Evolutionary conservation across 2,113 vertebrate genomes (phyloP).

Genomic region (Nibea albiflora): DNA sequence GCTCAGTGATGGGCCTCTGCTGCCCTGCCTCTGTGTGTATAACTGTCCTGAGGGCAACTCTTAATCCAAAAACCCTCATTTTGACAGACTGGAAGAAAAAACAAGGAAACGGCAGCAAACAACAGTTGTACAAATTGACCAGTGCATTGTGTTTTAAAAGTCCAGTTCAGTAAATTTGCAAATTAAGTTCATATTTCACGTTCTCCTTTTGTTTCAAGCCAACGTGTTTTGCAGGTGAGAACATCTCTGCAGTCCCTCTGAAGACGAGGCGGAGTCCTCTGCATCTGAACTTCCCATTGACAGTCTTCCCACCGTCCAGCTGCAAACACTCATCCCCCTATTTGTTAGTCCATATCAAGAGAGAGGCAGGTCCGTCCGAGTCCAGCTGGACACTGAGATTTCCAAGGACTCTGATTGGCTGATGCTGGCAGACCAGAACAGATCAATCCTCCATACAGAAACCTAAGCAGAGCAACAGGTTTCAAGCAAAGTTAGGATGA

Average conservation of each 20-base stretch:
- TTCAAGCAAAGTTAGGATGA: not conserved
- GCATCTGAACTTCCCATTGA: constrained; percentile 26
- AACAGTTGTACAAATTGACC: constrained; percentile 78
- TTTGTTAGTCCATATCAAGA: constrained; percentile 60
- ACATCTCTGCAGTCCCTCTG: constrained; percentile 53
- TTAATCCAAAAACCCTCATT: constrained; percentile 50
- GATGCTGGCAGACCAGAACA: constrained; percentile 70
- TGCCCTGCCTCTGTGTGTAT: constrained; percentile 55
- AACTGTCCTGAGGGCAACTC: constrained; percentile 36
- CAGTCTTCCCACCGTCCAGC: constrained; percentile 50
- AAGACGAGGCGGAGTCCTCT: constrained; percentile 53
- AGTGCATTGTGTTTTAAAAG: constrained; percentile 71
- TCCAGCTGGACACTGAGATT: constrained; percentile 48
- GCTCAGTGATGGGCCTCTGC: not conserved
- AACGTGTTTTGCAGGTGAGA: constrained; percentile 34
- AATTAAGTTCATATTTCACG: constrained; percentile 45
- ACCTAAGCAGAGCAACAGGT: constrained; percentile 57
- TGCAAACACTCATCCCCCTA: constrained; percentile 54
- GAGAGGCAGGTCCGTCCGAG: constrained; percentile 58
- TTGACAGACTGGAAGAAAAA: constrained; percentile 68
- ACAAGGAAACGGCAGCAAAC: constrained; percentile 71
- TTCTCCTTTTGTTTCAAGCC: constrained; percentile 10
- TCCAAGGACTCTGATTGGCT: constrained; percentile 68
- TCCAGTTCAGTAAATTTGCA: constrained; percentile 63
- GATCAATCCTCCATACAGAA: constrained; percentile 70